A percentile compares a stretch with the other conserved stretches of the same genome.
phyloP scores from a whole-genome alignment of 2,797 vertebrate genomes.

The Sebastes nivosus region DNA sequence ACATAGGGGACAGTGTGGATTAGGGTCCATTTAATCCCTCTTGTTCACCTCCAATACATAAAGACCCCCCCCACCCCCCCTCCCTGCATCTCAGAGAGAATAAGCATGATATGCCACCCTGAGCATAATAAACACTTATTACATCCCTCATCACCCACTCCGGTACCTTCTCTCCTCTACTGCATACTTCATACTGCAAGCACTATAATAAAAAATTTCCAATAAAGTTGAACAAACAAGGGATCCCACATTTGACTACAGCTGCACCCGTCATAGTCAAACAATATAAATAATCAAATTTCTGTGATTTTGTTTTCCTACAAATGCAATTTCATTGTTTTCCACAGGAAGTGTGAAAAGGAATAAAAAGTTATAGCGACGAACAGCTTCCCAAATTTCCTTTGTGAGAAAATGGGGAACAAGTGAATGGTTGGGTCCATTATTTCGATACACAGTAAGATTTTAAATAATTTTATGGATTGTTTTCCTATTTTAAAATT shows the following conservation, averaged over 20 bases:
- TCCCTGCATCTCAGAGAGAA: background rate
- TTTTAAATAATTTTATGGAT: too few species aligned
- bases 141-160: background rate
- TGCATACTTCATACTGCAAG: background rate
- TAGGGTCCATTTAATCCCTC: constrained; percentile 40
- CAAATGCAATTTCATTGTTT: background rate
- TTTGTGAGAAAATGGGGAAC: background rate
- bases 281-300: background rate
- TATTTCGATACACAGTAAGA: too few species aligned
- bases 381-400: background rate
- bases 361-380: background rate
- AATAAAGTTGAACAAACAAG: constrained; percentile 38
- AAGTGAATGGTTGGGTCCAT: background rate
- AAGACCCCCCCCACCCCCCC: background rate
- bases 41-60: constrained; percentile 23
- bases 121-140: background rate
- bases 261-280: background rate
- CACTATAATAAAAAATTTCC: constrained; percentile 8
- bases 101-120: background rate
- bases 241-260: background rate
- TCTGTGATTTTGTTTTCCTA: background rate
- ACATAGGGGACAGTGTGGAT: constrained; percentile 35
- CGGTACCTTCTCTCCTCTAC: background rate
- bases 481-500: too few species aligned
- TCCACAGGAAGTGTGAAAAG: background rate